A percentile compares a stretch with the other conserved stretches of the same genome.
Evolutionary conservation across 92 coral and sea anemone genomes (phyloP).

Genomic region (Zoanthus sociatus): DNA sequence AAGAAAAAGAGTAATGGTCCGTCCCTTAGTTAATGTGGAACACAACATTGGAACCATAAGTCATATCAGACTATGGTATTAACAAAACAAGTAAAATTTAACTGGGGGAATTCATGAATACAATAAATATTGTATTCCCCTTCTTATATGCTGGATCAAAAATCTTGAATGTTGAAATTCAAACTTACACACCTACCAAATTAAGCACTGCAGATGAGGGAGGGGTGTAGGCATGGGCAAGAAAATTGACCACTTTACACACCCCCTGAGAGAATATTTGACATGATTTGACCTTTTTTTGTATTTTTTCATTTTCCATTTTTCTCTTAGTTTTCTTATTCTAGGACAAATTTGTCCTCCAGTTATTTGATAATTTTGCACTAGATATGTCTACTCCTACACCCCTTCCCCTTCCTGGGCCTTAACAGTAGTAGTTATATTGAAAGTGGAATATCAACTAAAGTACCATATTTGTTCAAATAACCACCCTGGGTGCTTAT

Average conservation of each 20-base stretch:
- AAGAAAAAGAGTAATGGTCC: too few species aligned
- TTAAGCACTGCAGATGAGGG: background rate
- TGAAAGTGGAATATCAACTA: background rate
- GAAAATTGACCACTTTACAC: background rate
- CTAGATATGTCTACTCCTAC: slow-evolving; percentile 1
- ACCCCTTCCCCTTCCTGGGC: slow-evolving; percentile 3
- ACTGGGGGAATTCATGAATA: background rate
- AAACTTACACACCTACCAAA: background rate
- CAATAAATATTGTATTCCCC: background rate
- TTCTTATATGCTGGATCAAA: background rate
- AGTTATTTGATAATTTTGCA: background rate
- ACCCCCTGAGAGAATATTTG: background rate
- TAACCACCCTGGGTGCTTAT: background rate
- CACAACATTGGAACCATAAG: slow-evolving; percentile 6
- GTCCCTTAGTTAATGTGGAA: slow-evolving; percentile 8
- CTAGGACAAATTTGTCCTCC: background rate
- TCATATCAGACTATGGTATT: slow-evolving; percentile 8
- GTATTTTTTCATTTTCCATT: background rate
- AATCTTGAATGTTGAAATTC: background rate
- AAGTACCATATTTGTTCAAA: slow-evolving; percentile 12
- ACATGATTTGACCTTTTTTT: background rate
- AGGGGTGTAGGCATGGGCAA: background rate
- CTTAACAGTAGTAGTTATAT: slow-evolving; percentile 10
- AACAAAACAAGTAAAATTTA: background rate
- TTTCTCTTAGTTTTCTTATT: background rate